Evolutionary conservation across 2,797 vertebrate species (phyloP).

Genomic region (Antennarius maculatus): DNA sequence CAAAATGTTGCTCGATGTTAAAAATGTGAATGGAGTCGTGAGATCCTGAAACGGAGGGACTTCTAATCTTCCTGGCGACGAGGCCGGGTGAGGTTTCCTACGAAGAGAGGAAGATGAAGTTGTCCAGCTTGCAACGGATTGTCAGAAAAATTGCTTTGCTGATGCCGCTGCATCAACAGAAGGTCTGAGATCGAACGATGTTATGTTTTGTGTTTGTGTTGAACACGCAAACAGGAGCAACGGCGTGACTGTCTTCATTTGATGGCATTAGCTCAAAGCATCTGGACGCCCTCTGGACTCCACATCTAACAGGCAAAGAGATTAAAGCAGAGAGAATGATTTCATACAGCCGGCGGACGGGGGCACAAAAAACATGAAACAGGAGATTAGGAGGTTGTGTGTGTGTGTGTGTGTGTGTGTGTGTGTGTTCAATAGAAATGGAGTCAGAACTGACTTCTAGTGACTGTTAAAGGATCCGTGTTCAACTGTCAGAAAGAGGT

Average conservation of each 20-base stretch:
- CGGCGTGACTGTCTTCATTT: constrained; percentile 27
- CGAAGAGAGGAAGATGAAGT: background rate
- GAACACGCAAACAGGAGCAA: background rate
- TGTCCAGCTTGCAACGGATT: background rate
- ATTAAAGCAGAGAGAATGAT: constrained; percentile 40
- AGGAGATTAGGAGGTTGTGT: constrained; percentile 33
- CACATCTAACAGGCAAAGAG: constrained; percentile 38
- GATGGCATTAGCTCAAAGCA: constrained; percentile 22
- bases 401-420: too few species aligned
- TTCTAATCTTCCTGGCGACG: background rate
- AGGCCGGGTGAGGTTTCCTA: background rate
- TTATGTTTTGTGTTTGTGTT: background rate
- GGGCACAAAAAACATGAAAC: constrained; percentile 22
- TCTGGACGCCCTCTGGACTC: constrained; percentile 6
- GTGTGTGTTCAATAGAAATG: constrained; percentile 9
- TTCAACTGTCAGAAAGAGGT: background rate
- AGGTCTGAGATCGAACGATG: background rate
- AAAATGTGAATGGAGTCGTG: background rate
- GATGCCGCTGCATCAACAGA: background rate
- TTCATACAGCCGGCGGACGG: constrained; percentile 27
- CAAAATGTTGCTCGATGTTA: background rate
- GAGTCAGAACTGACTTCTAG: background rate
- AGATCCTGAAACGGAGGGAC: constrained; percentile 2
- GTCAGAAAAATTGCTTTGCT: constrained; percentile 1
- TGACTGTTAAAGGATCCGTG: too few species aligned